A percentile compares a stretch with the other conserved stretches of the same genome.
Evolutionary conservation across 2,888 invertebrate species (phyloP).

Genomic region (Pecten maximus): DNA sequence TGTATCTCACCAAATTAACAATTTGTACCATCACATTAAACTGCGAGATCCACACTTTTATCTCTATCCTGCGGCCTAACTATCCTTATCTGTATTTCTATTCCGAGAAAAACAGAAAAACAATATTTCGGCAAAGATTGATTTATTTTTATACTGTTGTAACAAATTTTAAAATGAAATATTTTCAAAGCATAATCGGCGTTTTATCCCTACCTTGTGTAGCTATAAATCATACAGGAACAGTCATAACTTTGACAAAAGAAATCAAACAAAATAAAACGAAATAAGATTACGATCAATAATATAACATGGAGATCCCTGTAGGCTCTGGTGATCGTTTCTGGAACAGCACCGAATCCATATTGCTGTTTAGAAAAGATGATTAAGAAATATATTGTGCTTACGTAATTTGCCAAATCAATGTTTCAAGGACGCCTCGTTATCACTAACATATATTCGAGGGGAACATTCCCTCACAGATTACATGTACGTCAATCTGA

Average conservation of each 20-base stretch:
- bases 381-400: neutral
- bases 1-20: neutral
- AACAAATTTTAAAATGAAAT: neutral
- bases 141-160: neutral
- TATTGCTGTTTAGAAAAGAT: neutral
- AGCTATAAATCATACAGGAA: neutral
- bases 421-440: neutral
- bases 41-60: neutral
- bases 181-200: neutral
- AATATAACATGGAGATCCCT: neutral
- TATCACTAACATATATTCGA: neutral
- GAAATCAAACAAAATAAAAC: neutral
- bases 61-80: neutral
- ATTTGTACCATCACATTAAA: neutral
- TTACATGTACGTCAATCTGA: neutral
- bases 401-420: conserved; percentile 19
- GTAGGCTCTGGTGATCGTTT: neutral
- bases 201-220: conserved; percentile 5
- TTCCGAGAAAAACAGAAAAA: neutral
- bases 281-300: neutral
- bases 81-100: neutral
- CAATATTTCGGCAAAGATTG: neutral
- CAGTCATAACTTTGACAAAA: neutral
- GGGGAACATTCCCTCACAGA: neutral
- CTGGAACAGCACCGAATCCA: neutral